Base-by-base conservation (phyloP, 2,113 vertebrate genomes). In the Psilopogon haemacephalus region DNA sequence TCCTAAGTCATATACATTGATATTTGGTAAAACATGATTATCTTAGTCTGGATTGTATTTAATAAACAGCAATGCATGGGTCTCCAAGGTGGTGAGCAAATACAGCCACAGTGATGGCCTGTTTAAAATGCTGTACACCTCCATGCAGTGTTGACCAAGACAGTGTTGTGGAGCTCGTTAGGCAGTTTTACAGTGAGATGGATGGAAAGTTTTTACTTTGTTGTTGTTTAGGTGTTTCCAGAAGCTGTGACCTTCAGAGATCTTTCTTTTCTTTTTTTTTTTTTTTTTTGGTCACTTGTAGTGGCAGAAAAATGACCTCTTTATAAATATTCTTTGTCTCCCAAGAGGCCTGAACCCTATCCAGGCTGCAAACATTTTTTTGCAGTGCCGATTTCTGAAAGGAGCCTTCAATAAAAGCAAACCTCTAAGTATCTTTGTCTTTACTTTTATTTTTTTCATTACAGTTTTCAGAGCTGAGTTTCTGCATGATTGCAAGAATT, bases 381-480 rank as follows among this genome's bases (percentile, higher is more conserved):
- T 86, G 76, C 72, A 68, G 82, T 15, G 64, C 85, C 77, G 91
- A 71, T 91, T 91, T 89, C 87, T 91, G 82, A 89, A 83, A 84
- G 75, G 24, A 92, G 37, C 52, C 62, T 91, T 89, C 84, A 62
- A 15, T 77, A 48, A 84, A 95, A 89, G 64, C 40, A 90, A 88
- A 85, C 60, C 82, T 85, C 8, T 38, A 42, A 87, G 71, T 21
- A 62, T 86, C 93, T 96, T 96, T 96, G 95, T 95, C 91, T 95
- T 97, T 26, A 4, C 69, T 95, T 88, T 92, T 93, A 84, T 96
- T 88, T 95, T 50, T 92, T 95, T 87, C 86, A 73, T 96, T 62
- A 78, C 38, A 38, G 44, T 88, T 93, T 95, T 82, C 88, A 88
- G 90, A 93, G 76, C 79, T 86, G 30, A 86, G 88, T 86, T 93